Evolutionary conservation across 2,113 vertebrate genomes (phyloP).

Genomic region (Microcebus ravelobensis): DNA sequence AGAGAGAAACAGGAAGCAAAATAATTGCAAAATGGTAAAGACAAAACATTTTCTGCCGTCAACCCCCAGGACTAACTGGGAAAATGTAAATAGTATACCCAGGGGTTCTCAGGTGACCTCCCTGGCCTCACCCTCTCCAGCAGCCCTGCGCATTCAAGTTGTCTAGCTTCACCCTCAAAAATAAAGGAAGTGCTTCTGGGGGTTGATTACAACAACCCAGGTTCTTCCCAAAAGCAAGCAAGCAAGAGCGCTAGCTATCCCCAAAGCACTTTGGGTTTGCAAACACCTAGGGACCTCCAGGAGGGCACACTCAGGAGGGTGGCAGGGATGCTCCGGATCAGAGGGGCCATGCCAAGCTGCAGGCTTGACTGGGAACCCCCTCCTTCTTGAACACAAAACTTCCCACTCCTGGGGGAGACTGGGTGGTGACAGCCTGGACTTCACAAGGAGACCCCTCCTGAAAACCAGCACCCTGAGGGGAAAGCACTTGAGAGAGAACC

Average conservation of each 20-base stretch:
- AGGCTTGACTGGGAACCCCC: background rate
- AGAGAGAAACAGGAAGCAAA: background rate
- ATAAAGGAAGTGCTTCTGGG: background rate
- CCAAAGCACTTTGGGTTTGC: background rate
- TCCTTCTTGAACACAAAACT: conserved; percentile 56
- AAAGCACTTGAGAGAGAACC: background rate
- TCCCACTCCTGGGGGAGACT: background rate
- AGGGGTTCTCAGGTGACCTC: background rate
- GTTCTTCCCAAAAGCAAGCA: background rate
- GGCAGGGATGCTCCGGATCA: background rate
- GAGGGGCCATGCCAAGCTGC: background rate
- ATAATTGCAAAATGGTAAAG: background rate
- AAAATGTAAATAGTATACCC: background rate
- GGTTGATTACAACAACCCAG: background rate
- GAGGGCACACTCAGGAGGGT: background rate
- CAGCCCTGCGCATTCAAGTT: background rate
- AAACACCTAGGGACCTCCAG: background rate
- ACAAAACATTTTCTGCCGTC: background rate
- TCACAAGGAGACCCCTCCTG: background rate
- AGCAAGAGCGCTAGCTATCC: background rate
- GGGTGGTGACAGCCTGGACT: background rate
- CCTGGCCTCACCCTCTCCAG: background rate
- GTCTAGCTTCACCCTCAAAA: background rate
- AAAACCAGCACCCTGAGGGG: background rate
- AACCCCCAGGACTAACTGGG: background rate